phyloP scores from a whole-genome alignment of 2,888 invertebrate genomes.

The Thysanoteuthis rhombus region DNA sequence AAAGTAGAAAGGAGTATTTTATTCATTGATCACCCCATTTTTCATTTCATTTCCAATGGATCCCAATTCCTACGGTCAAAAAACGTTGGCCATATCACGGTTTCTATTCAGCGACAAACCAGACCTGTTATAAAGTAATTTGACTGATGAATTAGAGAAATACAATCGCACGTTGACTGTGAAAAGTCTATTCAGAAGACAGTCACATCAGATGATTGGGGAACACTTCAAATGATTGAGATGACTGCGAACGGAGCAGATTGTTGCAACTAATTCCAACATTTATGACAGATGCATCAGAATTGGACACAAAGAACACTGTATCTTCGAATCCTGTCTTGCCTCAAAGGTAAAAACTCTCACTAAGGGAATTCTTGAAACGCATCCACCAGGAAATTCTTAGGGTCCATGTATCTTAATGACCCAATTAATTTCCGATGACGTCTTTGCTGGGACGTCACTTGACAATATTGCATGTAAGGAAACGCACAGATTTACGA shows the following conservation, averaged over 20 bases:
- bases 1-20: no score
- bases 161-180: background rate
- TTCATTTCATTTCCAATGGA: no score
- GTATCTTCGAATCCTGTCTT: background rate
- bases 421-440: background rate
- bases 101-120: no score
- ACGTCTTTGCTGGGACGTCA: background rate
- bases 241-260: background rate
- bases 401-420: background rate
- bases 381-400: background rate
- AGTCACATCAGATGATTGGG: background rate
- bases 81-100: no score
- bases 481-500: background rate
- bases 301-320: background rate
- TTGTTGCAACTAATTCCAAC: background rate
- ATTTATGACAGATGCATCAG: background rate
- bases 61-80: no score
- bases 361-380: background rate
- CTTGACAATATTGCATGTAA: background rate
- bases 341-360: background rate
- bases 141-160: background rate
- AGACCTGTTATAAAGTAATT: background rate
- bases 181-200: background rate
- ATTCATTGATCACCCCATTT: no score
- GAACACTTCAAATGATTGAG: background rate